Evolutionary conservation across 2,797 vertebrate species (phyloP).

Genomic region (Artibeus lituratus): DNA sequence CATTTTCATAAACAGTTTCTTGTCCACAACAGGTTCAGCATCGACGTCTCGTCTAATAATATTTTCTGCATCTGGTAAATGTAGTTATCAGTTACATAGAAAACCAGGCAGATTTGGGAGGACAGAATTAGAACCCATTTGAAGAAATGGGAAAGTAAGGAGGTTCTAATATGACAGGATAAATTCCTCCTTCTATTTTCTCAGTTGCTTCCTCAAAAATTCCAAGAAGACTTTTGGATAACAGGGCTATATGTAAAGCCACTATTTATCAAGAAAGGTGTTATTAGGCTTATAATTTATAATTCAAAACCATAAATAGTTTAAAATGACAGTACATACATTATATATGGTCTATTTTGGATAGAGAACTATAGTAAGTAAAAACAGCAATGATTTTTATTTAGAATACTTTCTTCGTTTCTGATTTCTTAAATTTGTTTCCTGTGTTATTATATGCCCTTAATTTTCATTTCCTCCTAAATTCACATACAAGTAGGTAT

Average conservation of each 20-base stretch:
- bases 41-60: not conserved
- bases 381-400: conserved; percentile 18
- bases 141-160: not conserved
- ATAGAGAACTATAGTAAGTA: conserved; percentile 17
- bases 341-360: not conserved
- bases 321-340: not conserved
- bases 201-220: conserved; percentile 27
- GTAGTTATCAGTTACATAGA: not conserved
- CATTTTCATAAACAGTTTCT: not conserved
- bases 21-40: not conserved
- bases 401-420: conserved; percentile 38
- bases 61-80: conserved; percentile 26
- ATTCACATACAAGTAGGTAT: conserved; percentile 62
- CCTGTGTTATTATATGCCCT: not conserved
- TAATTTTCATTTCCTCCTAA: conserved; percentile 69
- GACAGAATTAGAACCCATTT: not conserved
- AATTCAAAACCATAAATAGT: not conserved
- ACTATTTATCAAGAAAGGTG: not conserved
- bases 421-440: conserved; percentile 50
- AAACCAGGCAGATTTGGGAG: not conserved
- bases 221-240: not conserved
- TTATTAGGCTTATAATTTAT: not conserved
- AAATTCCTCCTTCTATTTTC: conserved; percentile 14
- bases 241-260: not conserved
- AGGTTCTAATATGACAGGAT: not conserved